Percentiles rank a stretch among this genome's conserved stretches.
Evolutionary conservation across 2,113 vertebrate genomes (phyloP).

Genomic region (Malurus melanocephalus): DNA sequence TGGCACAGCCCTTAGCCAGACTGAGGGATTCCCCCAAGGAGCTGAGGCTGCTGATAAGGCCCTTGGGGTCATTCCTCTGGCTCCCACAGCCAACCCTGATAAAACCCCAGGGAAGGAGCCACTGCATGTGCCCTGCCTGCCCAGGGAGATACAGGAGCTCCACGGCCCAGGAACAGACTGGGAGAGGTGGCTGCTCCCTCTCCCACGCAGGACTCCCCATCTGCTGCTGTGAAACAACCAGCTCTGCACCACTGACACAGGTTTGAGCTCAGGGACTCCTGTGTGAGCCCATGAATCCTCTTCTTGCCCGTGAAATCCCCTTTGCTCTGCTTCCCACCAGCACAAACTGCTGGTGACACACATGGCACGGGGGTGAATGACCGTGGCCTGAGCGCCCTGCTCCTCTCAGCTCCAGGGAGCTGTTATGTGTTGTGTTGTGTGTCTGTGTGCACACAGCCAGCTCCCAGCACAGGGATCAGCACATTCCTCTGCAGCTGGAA

Average conservation of each 20-base stretch:
- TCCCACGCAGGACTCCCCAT: fast-evolving
- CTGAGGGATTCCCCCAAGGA: background rate
- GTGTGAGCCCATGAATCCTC: background rate
- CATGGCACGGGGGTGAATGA: fast-evolving
- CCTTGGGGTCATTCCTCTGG: background rate
- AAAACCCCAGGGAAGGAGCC: background rate
- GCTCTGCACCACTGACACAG: background rate
- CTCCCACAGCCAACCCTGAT: fast-evolving
- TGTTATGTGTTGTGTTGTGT: background rate
- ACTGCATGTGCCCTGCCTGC: background rate
- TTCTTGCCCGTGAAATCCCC: background rate
- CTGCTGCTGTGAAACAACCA: fast-evolving
- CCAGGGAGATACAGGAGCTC: background rate
- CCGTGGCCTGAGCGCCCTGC: background rate
- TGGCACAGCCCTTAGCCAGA: background rate
- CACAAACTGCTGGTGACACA: background rate
- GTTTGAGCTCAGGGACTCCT: background rate
- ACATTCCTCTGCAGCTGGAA: conserved; percentile 51
- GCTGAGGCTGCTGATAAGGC: background rate
- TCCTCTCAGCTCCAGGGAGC: background rate
- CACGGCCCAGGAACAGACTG: no score
- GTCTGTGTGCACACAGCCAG: background rate
- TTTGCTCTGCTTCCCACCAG: background rate
- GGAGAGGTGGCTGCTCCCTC: background rate
- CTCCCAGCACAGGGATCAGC: conserved; percentile 4